Base-by-base conservation (phyloP, 1,140 invertebrate genomes). In the Frieseomelitta varia region DNA sequence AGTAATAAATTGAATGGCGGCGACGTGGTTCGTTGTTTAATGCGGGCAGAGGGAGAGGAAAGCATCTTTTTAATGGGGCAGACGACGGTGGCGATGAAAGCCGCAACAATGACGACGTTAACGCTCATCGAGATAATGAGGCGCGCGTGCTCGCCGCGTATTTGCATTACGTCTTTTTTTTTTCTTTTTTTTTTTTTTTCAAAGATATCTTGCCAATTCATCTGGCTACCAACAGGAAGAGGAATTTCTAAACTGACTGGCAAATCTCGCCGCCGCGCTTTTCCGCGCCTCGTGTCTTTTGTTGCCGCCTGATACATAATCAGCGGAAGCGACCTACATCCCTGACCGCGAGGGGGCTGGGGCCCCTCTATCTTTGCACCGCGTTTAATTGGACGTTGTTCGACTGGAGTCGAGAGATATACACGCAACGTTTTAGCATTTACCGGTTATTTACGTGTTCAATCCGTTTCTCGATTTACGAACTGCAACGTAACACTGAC, bases 291-390 rank as follows among this genome's bases (percentile, higher is more conserved):
- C 47, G 30, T 6, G 34, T 84, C 76, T 65, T 79, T 47, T 47
- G 39, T 47, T 58, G 10, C 61, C 51, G 11, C 53, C 30, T 19
- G 21, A 55, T 15, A 39, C 56, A 53, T 87, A 87, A 87, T 88
- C 83, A 74, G 65, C 87, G 87, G 85, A 89, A 87, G 68, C 53
- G 77, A 80, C 79, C 65, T 69, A 63, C 85, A 90, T 84, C 73
- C 81, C 39, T 73, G 80, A 53, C 67, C 71, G 39, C 77, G 30
- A 30, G 30, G 30, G 30, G 53, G 47, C 63, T 47, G 27, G 71
- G 34, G 34, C 10, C 21, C 24, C 39, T 24, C 4, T 74, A 55
- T 74, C 27, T 30, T 30, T 55, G 3, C 24, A 15, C 10, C 24
- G 24, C 10, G 39, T 53, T 30, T 21, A 21, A 65, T 55, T 24